phyloP scores from a whole-genome alignment of 2,797 vertebrate genomes.

The Phrynocephalus forsythii region DNA sequence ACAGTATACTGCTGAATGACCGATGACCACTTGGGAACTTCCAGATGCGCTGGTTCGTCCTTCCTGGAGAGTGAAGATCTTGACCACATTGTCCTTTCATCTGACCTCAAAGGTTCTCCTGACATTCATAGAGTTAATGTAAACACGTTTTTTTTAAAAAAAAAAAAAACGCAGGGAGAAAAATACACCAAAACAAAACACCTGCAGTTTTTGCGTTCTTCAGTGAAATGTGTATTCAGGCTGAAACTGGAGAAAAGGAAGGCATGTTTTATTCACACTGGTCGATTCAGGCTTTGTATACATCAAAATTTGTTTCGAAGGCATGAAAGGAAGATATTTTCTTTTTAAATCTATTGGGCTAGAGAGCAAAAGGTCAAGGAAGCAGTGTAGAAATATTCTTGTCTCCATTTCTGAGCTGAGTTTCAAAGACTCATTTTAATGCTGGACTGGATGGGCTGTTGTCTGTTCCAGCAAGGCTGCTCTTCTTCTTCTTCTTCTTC shows the following conservation, averaged over 20 bases:
- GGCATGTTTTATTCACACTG: constrained; percentile 68
- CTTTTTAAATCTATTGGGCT: constrained; percentile 54
- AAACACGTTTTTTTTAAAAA: neutral
- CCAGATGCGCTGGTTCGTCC: neutral
- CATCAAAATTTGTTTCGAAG: constrained; percentile 60
- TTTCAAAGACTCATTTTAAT: constrained; percentile 44
- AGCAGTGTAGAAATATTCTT: constrained; percentile 44
- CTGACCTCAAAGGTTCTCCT: neutral
- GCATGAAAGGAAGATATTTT: constrained; percentile 34
- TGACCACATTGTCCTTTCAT: neutral
- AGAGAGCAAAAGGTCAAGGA: constrained; percentile 57
- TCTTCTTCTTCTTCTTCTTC: no score
- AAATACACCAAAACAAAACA: constrained; percentile 60
- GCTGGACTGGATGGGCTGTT: no score
- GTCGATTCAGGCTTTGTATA: constrained; percentile 68
- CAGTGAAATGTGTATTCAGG: constrained; percentile 66
- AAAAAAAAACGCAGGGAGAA: constrained; percentile 15
- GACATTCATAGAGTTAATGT: neutral
- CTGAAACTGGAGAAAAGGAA: constrained; percentile 59
- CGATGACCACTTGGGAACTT: neutral
- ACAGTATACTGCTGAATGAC: no score
- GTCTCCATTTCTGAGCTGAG: constrained; percentile 51
- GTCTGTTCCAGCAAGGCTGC: no score
- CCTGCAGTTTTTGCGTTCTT: constrained; percentile 37
- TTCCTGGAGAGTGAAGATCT: neutral